phyloP scores from a whole-genome alignment of 2,113 vertebrate genomes.

The Atlantisia rogersi region DNA sequence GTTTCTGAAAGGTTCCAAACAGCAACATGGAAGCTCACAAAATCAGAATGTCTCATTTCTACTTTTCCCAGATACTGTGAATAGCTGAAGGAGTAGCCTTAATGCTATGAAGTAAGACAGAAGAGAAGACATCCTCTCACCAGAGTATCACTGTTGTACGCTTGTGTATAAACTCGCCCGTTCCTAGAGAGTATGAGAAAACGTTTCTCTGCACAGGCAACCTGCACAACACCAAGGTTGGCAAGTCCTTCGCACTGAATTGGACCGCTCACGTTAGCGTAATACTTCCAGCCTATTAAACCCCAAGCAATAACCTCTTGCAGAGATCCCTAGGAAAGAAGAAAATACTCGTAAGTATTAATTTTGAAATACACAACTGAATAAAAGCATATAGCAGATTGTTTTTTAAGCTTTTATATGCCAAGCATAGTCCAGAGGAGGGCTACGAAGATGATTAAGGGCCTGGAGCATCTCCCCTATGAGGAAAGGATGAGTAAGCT shows the following conservation, averaged over 20 bases:
- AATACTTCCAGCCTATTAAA: constrained; percentile 94
- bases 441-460: too few relatives aligned
- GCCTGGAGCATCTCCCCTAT: too few relatives aligned
- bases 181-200: constrained; percentile 91
- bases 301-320: constrained; percentile 98
- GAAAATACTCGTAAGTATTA: background rate
- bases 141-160: constrained; percentile 94
- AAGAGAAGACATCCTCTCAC: constrained; percentile 71
- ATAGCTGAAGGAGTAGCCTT: background rate
- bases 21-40: background rate
- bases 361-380: background rate
- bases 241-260: constrained; percentile 94
- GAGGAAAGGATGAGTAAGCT: too few relatives aligned
- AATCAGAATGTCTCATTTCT: background rate
- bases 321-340: constrained; percentile 83
- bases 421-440: background rate
- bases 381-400: background rate
- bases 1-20: background rate
- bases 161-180: constrained; percentile 91
- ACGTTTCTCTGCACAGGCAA: constrained; percentile 95
- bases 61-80: background rate
- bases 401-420: background rate
- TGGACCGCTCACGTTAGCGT: constrained; percentile 92
- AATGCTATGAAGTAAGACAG: background rate
- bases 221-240: constrained; percentile 88